Evolutionary conservation across 1,140 invertebrate genomes (phyloP), one percentile per base, ranked within the genome.

Genomic region (Lucilia cuprina): DNA sequence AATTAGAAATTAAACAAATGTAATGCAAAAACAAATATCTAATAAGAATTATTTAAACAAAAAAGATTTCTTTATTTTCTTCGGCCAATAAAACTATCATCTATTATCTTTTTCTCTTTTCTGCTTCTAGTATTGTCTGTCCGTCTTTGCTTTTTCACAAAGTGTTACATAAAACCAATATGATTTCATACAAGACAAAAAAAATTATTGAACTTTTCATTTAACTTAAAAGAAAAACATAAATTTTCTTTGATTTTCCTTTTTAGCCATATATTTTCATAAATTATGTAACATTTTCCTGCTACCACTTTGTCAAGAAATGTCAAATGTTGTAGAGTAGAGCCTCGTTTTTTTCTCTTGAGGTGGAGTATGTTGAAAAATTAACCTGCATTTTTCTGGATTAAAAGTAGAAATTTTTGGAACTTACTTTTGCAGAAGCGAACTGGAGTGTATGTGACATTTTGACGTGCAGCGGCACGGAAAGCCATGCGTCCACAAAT

Each of bases 401-500:
- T 19, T 30, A 30, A 30, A 30, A 30, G 34, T 17, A 41, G 30
- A 30, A 75, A 30, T 34, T 47, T 78, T 70, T 70, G 65, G 65
- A 83, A 90, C 88, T 92, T 92, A 93, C 93, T 91, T 91, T 92
- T 92, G 83, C 90, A 87, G 84, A 89, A 91, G 86, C 91, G 88
- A 85, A 90, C 91, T 88, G 89, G 89, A 84, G 92, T 90, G 87
- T 89, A 92, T 84, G 91, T 86, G 65, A 93, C 88, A 88, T 92
- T 91, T 85, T 92, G 92, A 88, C 93, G 92, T 86, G 91, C 90
- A 85, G 91, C 91, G 86, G 91, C 91, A 86, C 93, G 87, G 55
- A 92, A 87, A 85, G 88, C 89, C 86, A 92, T 89, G 88, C 93
- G 91, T 87, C 92, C 90, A 90, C 92, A 93, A 84, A 94, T 89